Evolutionary conservation across 2,888 invertebrate species (phyloP).

Genomic region (Eristalinus sepulchralis): DNA sequence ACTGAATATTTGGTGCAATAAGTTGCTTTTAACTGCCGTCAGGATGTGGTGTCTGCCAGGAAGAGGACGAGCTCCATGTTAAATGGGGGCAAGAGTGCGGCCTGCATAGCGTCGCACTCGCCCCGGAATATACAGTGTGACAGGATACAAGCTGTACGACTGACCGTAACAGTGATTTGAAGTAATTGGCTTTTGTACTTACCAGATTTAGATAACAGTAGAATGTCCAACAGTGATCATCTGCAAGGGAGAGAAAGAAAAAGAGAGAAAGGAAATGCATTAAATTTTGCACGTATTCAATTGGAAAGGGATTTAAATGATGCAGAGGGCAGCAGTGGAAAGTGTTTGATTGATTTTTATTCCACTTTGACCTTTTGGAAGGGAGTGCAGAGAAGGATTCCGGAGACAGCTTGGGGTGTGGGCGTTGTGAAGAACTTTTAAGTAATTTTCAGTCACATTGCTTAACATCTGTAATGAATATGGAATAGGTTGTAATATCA

Average conservation of each 20-base stretch:
- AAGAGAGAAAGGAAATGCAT: not conserved
- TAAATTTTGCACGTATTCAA: not conserved
- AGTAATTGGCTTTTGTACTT: conserved; percentile 18
- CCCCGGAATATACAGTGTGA: not conserved
- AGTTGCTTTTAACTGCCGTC: conserved; percentile 9
- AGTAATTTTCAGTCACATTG: too few relatives aligned
- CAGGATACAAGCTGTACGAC: not conserved
- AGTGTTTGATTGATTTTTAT: not conserved
- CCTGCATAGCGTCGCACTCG: not conserved
- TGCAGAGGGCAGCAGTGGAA: not conserved
- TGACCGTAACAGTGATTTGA: not conserved
- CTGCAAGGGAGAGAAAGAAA: conserved; percentile 22
- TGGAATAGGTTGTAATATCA: too few relatives aligned
- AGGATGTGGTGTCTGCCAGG: not conserved
- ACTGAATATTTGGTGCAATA: conserved; percentile 17
- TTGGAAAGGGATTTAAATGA: not conserved
- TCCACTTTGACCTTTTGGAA: too few relatives aligned
- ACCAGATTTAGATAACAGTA: conserved; percentile 6
- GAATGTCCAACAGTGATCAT: conserved; percentile 2
- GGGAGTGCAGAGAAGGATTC: too few relatives aligned
- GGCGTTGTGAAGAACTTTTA: too few relatives aligned
- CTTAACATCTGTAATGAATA: too few relatives aligned
- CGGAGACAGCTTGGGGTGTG: too few relatives aligned
- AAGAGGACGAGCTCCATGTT: too few relatives aligned
- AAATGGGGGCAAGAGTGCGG: not conserved